Base-by-base conservation (phyloP, 2,888 invertebrate genomes). In the Neoascia interrupta region DNA sequence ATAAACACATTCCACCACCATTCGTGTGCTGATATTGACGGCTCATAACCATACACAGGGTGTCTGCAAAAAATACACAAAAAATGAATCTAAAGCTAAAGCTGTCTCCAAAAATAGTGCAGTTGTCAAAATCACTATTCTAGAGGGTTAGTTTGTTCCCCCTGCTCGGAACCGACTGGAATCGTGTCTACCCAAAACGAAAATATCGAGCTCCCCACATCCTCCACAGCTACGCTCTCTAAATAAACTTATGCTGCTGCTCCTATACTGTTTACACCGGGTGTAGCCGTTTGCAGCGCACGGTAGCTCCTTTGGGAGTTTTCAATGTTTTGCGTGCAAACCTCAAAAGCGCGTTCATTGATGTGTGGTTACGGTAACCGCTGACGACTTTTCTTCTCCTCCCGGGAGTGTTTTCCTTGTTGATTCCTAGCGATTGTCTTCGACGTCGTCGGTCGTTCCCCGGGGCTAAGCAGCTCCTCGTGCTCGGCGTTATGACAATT, bases 81-180 rank as follows among this genome's bases (percentile, higher is more conserved):
- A 47, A 61, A 49, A 39, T 54, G 51, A 39, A 54, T 36, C 58
- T 18, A 45, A 58, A 53, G 54, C 56, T 36, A 76, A 76, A 64
- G 63, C 76, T 79, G 72, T 79, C 72, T 66, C 66, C 72, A 79
- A 79, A n/a, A n/a, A 61, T 79, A 79, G 76, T 79, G 76, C 76
- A 79, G 66, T 79, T 79, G 76, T 79, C 76, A 79, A 79, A 72
- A 79, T 79, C 60, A 72, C 72, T 49, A 72, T 79, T 60, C 72
- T 53, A n/a, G n/a, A n/a, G 64, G 58, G 23, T 45, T 64, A 70
- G n/a, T n/a, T 76, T 76, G 75, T 79, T 79, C 76, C 56, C 56
- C 47, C 47, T 16, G n/a, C n/a, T n/a, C n/a, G n/a, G n/a, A n/a
- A n/a, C n/a, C 19, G 28, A 37, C 37, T 37, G 53, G 47, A 37